Evolutionary conservation across 2,113 vertebrate genomes (phyloP), one percentile per base, ranked within the genome.

Genomic region (Notothenia coriiceps): DNA sequence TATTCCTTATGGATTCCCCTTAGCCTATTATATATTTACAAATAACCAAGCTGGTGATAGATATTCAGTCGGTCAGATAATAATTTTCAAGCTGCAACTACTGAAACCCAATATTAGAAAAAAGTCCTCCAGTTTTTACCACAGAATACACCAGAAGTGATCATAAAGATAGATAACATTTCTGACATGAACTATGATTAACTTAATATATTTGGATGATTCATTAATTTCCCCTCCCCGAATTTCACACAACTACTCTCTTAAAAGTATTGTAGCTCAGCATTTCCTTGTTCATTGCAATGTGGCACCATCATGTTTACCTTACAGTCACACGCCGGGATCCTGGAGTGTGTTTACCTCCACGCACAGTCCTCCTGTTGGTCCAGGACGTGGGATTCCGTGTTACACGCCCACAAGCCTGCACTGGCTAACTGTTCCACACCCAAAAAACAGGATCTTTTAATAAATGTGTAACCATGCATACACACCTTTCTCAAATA

Each of bases 401-500:
- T 83, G 84, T 89, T 66, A 86, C 92, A 91, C 86, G 86, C 90
- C 84, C 52, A 84, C 60, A 54, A 74, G 57, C 60, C 71, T 77
- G 55, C 80, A 67, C 62, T 10, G 18, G 55, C n/a, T 82, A 60
- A 51, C 67, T 20, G 84, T 90, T 82, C 91, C 94, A 95, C 94
- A 91, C 95, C 95, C 94, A 91, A 90, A 87, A 75, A 88, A 61
- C 95, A 95, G 95, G 95, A 95, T 95, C 91, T 94, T 87, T 90
- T 90, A 73, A 95, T 95, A 86, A 95, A 96, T 91, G 92, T 95
- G 93, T 90, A 93, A 94, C 93, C 81, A 86, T 60, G 83, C 76
- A 70, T 86, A 94, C 94, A 95, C 95, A 95, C 95, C 95, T 95
- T 96, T 92, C 90, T 87, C 94, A 96, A 96, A 96, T 87, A 96